These are phyloP conservation scores for Coranthus polyacanthus DNA, from an alignment of 2,797 vertebrate genomes.

Conservation along the genomic window DNA sequence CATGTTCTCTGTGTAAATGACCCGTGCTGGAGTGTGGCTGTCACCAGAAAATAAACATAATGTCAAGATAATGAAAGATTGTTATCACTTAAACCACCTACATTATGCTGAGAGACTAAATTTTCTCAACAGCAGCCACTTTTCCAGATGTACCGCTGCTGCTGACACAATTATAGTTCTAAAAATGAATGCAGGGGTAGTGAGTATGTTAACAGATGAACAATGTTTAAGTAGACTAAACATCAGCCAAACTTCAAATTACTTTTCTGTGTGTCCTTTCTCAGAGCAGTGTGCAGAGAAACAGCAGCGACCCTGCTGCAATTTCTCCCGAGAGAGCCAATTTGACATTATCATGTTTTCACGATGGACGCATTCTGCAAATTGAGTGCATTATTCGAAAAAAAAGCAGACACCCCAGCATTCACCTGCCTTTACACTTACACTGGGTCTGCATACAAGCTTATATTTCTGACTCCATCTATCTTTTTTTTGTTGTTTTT, in stretches of 20 bases:
- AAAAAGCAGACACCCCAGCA: conserved; percentile 22
- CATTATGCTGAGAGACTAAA: conserved; percentile 7
- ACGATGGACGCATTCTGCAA: conserved; percentile 45
- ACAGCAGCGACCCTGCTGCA: conserved; percentile 22
- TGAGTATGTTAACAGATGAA: conserved; percentile 15
- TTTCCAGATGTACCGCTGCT: neutral
- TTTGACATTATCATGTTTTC: conserved; percentile 48
- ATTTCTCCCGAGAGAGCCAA: conserved; percentile 41
- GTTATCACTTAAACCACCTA: conserved; percentile 4
- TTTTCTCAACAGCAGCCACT: conserved; percentile 4
- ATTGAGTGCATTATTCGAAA: conserved; percentile 35
- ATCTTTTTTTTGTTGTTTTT: conserved; percentile 5
- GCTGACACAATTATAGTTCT: conserved; percentile 7
- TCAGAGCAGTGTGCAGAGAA: conserved; percentile 13
- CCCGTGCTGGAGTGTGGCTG: neutral
- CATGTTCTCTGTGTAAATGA: neutral
- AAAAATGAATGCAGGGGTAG: conserved; percentile 1
- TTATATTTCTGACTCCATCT: neutral
- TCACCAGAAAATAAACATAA: conserved; percentile 12
- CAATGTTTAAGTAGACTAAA: conserved; percentile 21
- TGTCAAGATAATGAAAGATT: conserved; percentile 19
- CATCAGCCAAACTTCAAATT: conserved; percentile 45
- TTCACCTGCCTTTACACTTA: conserved; percentile 3
- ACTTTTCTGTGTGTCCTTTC: conserved; percentile 33
- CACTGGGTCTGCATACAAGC: neutral